Evolutionary conservation across 2,888 invertebrate genomes (phyloP), one percentile per base, ranked within the genome.

Genomic region (Halictus ligatus): DNA sequence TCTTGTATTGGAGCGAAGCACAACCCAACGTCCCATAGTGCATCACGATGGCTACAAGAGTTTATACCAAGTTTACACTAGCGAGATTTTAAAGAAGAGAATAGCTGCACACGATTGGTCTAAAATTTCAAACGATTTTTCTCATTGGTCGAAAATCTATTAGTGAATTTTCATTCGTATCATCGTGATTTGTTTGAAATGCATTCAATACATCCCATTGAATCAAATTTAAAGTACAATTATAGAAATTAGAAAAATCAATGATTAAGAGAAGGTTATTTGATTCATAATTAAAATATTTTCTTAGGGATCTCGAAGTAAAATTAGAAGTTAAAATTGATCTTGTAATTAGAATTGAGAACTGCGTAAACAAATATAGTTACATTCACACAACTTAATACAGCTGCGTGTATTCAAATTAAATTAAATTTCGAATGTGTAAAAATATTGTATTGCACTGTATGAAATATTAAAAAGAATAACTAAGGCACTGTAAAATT

Each of bases 1-100:
- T 95, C 94, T 95, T 95, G 95, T 93, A 92, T 93, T 90, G 89
- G 89, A 85, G 89, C 90, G 89, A 92, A 92, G 92, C 92, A 91
- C 90, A 89, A 89, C 88, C 91, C 92, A 89, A 91, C 77, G 78
- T 88, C 87, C 87, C 87, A 88, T 88, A 64, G 87, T 89, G 89
- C 89, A 89, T 82, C 88, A 87, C 89, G 90, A 85, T 83, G 85
- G 86, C 88, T 90, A 84, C 87, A 82, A 75, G 75, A 87, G 88
- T 82, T 87, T 73, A 60, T 78, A 67, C 78, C 76, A 67, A 80
- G 83, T 79, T 87, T 79, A 77, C 79, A 87, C 77, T 86, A 75
- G 79, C 78, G 60, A 74, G 78, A 77, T 81, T 74, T 79, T 84
- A 78, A 69, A 83, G 80, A 79, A 69, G 58, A 75, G 64, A 78